Conservation (phyloP, 2,797 vertebrate genomes). For the Amphiprion clarkii region DNA sequence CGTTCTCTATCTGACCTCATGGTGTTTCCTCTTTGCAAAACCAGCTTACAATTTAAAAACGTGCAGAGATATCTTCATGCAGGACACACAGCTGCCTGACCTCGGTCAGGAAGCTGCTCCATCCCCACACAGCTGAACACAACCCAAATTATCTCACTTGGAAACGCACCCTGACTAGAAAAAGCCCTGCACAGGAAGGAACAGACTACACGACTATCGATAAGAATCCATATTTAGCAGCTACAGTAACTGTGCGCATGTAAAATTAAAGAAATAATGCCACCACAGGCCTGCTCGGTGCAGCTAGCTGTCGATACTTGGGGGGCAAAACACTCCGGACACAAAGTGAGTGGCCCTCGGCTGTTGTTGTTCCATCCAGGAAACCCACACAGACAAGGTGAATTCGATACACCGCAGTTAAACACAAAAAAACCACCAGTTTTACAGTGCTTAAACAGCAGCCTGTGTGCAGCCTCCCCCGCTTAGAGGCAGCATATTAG, state of each 20-base stretch:
- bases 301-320: conserved; percentile 26
- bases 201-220: not conserved
- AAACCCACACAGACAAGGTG: not conserved
- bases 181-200: not conserved
- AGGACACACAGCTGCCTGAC: conserved; percentile 29
- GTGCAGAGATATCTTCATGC: conserved; percentile 5
- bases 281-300: conserved; percentile 48
- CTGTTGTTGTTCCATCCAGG: not conserved
- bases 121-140: conserved; percentile 37
- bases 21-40: not conserved
- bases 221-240: not conserved
- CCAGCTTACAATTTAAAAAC: not conserved
- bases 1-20: not conserved
- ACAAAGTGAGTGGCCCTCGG: not conserved
- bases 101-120: conserved; percentile 53
- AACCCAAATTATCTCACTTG: not conserved
- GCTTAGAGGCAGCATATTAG: conserved; percentile 31
- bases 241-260: not conserved
- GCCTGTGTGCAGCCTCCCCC: conserved; percentile 40
- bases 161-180: conserved; percentile 36
- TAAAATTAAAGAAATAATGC: conserved; percentile 22
- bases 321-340: conserved; percentile 4
- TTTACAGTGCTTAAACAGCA: not conserved
- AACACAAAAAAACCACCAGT: not conserved
- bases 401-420: not conserved